Base-by-base conservation (phyloP, 2,797 vertebrate species). In the Peromyscus melanophrys region DNA sequence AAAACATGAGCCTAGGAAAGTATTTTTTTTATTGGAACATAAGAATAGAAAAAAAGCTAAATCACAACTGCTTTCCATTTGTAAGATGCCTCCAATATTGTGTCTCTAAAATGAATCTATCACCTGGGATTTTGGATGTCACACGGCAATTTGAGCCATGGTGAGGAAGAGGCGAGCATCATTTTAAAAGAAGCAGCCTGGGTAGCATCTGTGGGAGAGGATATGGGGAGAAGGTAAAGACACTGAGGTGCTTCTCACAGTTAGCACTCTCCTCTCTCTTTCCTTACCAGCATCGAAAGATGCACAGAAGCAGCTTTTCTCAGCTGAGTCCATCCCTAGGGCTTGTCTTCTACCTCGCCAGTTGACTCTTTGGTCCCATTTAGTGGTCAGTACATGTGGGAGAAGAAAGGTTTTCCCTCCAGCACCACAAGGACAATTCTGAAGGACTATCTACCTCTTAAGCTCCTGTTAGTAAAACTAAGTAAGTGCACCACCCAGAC, bases 261-360 rank as follows among this genome's bases (percentile, higher is more conserved):
- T 13, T 61, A 59, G 8, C 21, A 23, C 4, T 4, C 4, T 1
- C 5, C 37, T 25, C 23, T 0, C 10, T 37, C 4, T 27, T 19
- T 75, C 52, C n/a, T 37, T 52, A 21, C 19, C 19, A 34, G 21
- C 12, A 16, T 0, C 14, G 1, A 21, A 31, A 13, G 69, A 31
- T 10, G 14, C n/a, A 21, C 4, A 6, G 19, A 86, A 61, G 14
- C 25, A 46, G 19, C 4, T 17, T 25, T n/a, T 80, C n/a, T 52
- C 7, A 12, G 2, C 4, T 37, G 23, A 49, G n/a, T 8, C 69
- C 4, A 0, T 69, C 12, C 46, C 71, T 63, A 52, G 49, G 49
- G 27, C 37, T 84, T 37, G 4, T 88, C 82, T 90, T 67, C 71
- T 34, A 6, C 46, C 57, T 78, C 19, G 5, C 31, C 29, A 17